These are phyloP conservation scores for Urechis unicinctus DNA, from an alignment of 2,888 invertebrate genomes.

Conservation along the genomic window DNA sequence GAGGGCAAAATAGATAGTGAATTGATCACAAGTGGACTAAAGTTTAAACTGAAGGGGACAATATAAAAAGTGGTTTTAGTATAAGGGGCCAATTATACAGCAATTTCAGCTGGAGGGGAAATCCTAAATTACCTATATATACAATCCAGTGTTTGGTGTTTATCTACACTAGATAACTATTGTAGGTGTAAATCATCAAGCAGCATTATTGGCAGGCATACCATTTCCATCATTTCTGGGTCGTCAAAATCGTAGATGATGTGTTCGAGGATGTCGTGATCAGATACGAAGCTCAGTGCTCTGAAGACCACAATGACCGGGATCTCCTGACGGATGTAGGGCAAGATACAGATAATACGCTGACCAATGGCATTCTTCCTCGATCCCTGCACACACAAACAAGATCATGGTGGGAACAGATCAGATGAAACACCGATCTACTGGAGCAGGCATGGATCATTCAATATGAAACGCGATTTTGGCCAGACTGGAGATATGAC, in stretches of 20 bases:
- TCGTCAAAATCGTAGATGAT: slow-evolving; percentile 99
- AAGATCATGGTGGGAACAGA: neutral
- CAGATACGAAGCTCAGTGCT: slow-evolving; percentile 98
- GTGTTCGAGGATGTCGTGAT: slow-evolving; percentile 97
- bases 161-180: no score
- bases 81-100: no score
- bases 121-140: no score
- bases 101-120: no score
- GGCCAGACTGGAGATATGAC: no score
- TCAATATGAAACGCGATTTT: neutral
- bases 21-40: no score
- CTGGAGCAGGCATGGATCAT: neutral
- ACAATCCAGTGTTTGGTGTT: no score
- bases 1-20: no score
- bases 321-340: slow-evolving; percentile 98
- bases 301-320: slow-evolving; percentile 99
- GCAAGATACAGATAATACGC: slow-evolving; percentile 92
- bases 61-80: no score
- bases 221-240: slow-evolving; percentile 99
- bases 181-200: no score
- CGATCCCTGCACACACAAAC: slow-evolving; percentile 64
- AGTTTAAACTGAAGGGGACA: no score
- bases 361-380: slow-evolving; percentile 99
- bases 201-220: no score
- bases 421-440: neutral